phyloP scores from a whole-genome alignment of 2,888 invertebrate species.

The Ochropleura plecta region DNA sequence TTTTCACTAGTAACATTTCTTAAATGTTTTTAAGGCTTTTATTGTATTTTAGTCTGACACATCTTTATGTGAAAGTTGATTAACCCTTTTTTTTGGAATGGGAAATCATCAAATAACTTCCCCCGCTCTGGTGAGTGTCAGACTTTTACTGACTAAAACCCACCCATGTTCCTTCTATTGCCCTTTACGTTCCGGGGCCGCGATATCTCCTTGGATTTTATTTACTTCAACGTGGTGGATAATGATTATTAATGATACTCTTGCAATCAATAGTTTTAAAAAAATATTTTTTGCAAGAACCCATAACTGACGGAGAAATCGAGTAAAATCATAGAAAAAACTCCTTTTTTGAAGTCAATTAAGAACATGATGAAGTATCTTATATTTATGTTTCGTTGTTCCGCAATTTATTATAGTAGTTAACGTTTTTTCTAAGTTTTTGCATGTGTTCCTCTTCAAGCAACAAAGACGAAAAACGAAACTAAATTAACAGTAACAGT shows the following conservation, averaged over 20 bases:
- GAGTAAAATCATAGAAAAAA: no score
- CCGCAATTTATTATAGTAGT: neutral
- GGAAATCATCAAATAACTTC: no score
- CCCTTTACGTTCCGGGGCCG: no score
- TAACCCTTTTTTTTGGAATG: no score
- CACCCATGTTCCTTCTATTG: no score
- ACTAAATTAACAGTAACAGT: slow-evolving; percentile 10
- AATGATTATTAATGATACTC: neutral
- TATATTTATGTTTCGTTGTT: neutral
- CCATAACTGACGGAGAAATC: no score
- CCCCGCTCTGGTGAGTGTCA: no score
- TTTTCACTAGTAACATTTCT: neutral
- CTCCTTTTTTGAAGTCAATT: no score
- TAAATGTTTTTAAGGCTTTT: neutral
- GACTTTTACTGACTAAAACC: no score
- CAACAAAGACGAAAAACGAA: slow-evolving; percentile 9
- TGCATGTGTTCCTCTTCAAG: slow-evolving; percentile 8
- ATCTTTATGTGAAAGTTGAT: neutral
- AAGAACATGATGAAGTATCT: neutral
- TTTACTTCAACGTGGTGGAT: neutral
- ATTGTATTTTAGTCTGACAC: neutral
- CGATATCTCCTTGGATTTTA: no score
- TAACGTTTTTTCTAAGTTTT: neutral
- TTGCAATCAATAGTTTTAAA: neutral
- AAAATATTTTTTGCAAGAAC: neutral